Conservation (phyloP, 2,113 vertebrate genomes). For the Alces alces region DNA sequence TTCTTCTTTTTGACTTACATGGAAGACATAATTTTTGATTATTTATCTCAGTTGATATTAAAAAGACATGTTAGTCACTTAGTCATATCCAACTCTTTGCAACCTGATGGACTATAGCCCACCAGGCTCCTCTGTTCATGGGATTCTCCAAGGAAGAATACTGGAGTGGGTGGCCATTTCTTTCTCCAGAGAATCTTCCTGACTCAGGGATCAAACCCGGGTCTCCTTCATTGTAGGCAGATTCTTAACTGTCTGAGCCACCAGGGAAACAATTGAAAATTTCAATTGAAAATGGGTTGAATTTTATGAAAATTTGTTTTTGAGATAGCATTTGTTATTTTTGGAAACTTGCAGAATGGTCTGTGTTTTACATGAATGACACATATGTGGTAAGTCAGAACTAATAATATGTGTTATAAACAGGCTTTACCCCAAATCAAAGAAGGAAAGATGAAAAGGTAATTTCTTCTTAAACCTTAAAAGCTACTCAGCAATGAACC, state of each 20-base stretch:
- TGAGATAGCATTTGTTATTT: neutral
- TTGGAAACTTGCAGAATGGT: neutral
- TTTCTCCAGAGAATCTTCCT: neutral
- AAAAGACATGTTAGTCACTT: neutral
- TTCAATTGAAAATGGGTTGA: neutral
- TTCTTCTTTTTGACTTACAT: neutral
- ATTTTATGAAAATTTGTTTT: neutral
- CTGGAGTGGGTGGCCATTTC: neutral
- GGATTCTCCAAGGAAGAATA: neutral
- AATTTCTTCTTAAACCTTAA: neutral
- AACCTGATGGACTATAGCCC: neutral
- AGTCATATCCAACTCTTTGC: neutral
- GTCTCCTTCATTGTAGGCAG: neutral
- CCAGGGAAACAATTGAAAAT: neutral
- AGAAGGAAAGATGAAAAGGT: neutral
- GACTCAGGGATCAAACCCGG: neutral
- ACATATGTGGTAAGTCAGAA: neutral
- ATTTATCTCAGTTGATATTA: neutral
- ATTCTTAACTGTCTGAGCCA: neutral
- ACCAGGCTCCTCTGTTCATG: neutral
- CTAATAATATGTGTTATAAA: neutral
- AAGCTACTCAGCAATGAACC: neutral
- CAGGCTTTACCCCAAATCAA: neutral
- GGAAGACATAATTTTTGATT: neutral
- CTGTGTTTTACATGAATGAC: neutral